Percentiles rank a stretch among this genome's conserved stretches.
These are phyloP conservation scores for Chaenogobius annularis DNA, from an alignment of 2,113 vertebrate species.

Conservation along the genomic window DNA sequence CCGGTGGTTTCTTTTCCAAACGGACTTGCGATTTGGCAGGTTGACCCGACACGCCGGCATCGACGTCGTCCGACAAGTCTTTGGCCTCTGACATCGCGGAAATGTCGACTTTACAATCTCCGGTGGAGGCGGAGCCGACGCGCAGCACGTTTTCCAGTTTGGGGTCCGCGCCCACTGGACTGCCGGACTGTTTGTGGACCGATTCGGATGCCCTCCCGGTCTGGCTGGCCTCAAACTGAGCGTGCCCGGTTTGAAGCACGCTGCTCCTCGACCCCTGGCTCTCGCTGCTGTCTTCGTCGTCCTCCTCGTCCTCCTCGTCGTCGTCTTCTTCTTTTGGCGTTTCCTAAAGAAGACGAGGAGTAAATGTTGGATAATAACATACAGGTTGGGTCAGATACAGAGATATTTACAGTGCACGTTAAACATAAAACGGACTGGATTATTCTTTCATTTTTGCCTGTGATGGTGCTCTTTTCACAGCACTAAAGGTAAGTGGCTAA, in stretches of 20 bases:
- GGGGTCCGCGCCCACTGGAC: constrained; percentile 67
- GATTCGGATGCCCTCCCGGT: constrained; percentile 72
- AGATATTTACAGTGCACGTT: too few relatives aligned
- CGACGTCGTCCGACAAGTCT: constrained; percentile 38
- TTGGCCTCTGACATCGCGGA: constrained; percentile 28
- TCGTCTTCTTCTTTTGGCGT: constrained; percentile 50
- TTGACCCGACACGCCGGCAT: constrained; percentile 43
- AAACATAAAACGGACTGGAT: too few relatives aligned
- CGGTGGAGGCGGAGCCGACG: constrained; percentile 76
- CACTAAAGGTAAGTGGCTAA: too few relatives aligned
- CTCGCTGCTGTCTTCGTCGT: constrained; percentile 59
- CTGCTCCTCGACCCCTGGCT: constrained; percentile 74
- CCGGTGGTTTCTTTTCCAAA: constrained; percentile 90
- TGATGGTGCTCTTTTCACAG: too few relatives aligned
- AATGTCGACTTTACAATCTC: constrained; percentile 50
- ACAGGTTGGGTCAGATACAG: too few relatives aligned
- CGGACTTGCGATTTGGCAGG: constrained; percentile 39
- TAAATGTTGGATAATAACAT: not conserved
- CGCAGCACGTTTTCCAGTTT: constrained; percentile 80
- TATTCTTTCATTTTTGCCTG: too few relatives aligned
- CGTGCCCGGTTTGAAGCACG: constrained; percentile 68
- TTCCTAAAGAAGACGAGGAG: constrained; percentile 26
- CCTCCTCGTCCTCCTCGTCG: constrained; percentile 45
- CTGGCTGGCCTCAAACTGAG: constrained; percentile 54
- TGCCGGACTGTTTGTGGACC: constrained; percentile 66